Evolutionary conservation across 2,888 invertebrate genomes (phyloP).

Genomic region (Ernsta delagoae): DNA sequence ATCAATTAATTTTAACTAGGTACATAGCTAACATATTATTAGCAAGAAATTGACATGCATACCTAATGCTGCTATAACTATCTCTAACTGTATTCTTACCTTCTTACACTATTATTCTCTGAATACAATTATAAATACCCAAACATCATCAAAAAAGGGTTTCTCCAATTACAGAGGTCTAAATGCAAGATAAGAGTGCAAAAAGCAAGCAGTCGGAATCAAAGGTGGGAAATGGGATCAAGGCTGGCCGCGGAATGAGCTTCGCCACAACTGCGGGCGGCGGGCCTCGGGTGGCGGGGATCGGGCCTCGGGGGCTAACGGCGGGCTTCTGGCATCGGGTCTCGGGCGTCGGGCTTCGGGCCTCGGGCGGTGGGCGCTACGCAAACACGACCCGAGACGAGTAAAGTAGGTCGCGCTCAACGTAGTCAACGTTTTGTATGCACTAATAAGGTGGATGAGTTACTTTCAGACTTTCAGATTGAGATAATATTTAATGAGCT

Average conservation of each 20-base stretch:
- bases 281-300: neutral
- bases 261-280: neutral
- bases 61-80: no score
- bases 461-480: no score
- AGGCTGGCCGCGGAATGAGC: neutral
- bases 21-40: no score
- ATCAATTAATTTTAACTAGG: no score
- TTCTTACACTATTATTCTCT: no score
- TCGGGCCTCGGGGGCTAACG: no score
- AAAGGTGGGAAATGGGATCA: neutral
- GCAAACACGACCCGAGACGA: neutral
- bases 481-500: neutral
- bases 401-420: slow-evolving; percentile 4
- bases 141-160: neutral
- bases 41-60: no score
- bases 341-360: no score
- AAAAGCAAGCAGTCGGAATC: slow-evolving; percentile 1
- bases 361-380: neutral
- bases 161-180: neutral
- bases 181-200: slow-evolving; percentile 5
- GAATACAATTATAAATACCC: neutral
- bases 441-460: neutral
- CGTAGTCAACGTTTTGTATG: neutral
- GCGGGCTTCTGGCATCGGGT: no score
- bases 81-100: no score